Evolutionary conservation across 1,140 invertebrate genomes (phyloP), one percentile per base, ranked within the genome.

Genomic region (Rhynchophorus ferrugineus): DNA sequence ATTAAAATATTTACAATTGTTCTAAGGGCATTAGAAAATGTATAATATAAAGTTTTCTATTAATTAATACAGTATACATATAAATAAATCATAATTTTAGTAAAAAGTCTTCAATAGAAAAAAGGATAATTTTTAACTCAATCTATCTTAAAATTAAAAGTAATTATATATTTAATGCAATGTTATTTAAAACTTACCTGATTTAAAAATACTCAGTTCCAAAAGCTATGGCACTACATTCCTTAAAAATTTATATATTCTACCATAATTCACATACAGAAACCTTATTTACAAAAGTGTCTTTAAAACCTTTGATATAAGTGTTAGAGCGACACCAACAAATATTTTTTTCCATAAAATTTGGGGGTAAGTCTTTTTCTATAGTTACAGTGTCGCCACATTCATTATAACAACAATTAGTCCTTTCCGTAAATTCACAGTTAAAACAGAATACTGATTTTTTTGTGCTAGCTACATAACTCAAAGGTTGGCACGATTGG

Each of bases 211-310:
- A 29, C 11, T 29, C 11, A 29, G 24, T n/a, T n/a, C n/a, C n/a
- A n/a, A n/a, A n/a, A n/a, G n/a, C n/a, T n/a, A n/a, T n/a, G n/a
- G n/a, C n/a, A n/a, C n/a, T n/a, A n/a, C n/a, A n/a, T n/a, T n/a
- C n/a, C n/a, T n/a, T n/a, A n/a, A n/a, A n/a, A n/a, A 34, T 3
- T n/a, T n/a, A n/a, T n/a, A n/a, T n/a, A n/a, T n/a, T n/a, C 35
- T 54, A 62, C 61, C 61, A 62, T 21, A 59, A 55, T 49, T 61
- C 56, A 56, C 51, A 54, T 17, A 51, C 54, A 14, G 61, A 59
- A 9, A 60, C 51, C 36, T 62, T 61, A 55, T 62, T 59, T 16
- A 61, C 43, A 59, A 57, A 62, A 56, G 54, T 56, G 33, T 62
- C 61, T 59, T 61, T 61, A 46, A 61, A 62, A 13, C 61, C 61